Percentiles rank a stretch among this genome's conserved stretches.
Conservation (phyloP, 2,888 invertebrate species). For the Drosophila nigritarsus region DNA sequence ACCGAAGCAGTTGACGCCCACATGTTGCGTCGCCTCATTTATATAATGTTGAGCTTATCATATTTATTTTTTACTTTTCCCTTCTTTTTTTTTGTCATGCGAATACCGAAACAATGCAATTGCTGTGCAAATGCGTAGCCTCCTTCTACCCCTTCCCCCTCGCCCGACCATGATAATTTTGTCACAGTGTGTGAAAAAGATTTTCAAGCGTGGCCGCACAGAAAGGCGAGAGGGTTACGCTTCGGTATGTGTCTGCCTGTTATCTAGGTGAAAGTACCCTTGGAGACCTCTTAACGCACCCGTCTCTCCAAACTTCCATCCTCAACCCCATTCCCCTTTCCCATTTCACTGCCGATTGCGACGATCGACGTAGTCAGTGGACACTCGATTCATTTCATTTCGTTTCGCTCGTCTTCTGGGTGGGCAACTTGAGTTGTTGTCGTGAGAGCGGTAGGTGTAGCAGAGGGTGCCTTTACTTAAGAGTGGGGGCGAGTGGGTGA, state of each 20-base stretch:
- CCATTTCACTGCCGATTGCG: background rate
- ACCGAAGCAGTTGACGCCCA: constrained; percentile 72
- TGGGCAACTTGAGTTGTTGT: constrained; percentile 53
- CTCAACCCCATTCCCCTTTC: background rate
- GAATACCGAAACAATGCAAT: constrained; percentile 67
- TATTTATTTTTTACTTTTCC: background rate
- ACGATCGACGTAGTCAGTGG: constrained; percentile 35
- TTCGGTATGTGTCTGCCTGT: constrained; percentile 30
- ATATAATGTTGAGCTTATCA: constrained; percentile 59
- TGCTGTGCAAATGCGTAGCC: constrained; percentile 68
- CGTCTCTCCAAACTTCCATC: background rate
- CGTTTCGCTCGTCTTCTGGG: constrained; percentile 61
- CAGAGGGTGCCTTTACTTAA: background rate
- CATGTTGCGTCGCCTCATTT: constrained; percentile 74
- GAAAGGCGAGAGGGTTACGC: constrained; percentile 52
- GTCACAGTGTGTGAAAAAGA: constrained; percentile 65
- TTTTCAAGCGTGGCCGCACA: constrained; percentile 52
- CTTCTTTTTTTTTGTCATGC: constrained; percentile 34
- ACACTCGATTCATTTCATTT: constrained; percentile 25
- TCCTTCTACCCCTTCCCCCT: background rate
- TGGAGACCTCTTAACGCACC: constrained; percentile 30
- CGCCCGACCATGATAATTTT: constrained; percentile 24
- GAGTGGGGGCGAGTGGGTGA: constrained; percentile 5
- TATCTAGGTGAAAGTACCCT: constrained; percentile 67
- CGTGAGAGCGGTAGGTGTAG: constrained; percentile 24